These are phyloP conservation scores for Vulpes vulpes DNA, from an alignment of 2,113 vertebrate species.

Conservation along the genomic window DNA sequence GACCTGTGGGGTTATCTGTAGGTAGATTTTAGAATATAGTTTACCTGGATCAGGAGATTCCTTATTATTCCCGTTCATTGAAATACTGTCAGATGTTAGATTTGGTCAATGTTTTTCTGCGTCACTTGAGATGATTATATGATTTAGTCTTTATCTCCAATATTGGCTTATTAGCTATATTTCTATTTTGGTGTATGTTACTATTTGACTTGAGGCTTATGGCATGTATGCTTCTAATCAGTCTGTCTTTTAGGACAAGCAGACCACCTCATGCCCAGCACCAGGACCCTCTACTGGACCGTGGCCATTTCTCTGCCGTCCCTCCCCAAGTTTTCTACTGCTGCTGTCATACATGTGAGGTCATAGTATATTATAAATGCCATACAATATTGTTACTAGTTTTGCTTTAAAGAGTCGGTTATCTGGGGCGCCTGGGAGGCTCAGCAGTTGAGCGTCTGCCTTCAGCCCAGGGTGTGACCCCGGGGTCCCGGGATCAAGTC, in stretches of 20 bases:
- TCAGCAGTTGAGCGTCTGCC: no score
- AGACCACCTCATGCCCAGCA: not conserved
- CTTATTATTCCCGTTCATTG: not conserved
- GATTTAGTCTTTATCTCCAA: not conserved
- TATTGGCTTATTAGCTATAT: not conserved
- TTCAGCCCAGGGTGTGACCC: no score
- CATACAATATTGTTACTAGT: not conserved
- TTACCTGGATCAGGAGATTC: not conserved
- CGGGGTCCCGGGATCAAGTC: no score
- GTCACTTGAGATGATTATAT: not conserved
- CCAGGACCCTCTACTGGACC: not conserved
- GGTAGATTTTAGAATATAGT: not conserved
- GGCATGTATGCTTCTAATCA: not conserved
- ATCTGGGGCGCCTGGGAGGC: not conserved
- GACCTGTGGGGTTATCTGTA: not conserved
- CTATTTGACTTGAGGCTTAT: not conserved
- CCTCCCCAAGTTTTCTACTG: not conserved
- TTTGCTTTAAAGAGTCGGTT: not conserved
- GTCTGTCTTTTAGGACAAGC: not conserved
- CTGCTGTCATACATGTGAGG: not conserved
- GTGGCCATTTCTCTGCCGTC: not conserved
- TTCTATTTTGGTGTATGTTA: not conserved
- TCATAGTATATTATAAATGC: not conserved
- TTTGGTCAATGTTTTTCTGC: not conserved
- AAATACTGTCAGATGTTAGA: not conserved